These are phyloP conservation scores for Mycteria americana DNA, from an alignment of 2,797 vertebrate genomes.

Conservation along the genomic window DNA sequence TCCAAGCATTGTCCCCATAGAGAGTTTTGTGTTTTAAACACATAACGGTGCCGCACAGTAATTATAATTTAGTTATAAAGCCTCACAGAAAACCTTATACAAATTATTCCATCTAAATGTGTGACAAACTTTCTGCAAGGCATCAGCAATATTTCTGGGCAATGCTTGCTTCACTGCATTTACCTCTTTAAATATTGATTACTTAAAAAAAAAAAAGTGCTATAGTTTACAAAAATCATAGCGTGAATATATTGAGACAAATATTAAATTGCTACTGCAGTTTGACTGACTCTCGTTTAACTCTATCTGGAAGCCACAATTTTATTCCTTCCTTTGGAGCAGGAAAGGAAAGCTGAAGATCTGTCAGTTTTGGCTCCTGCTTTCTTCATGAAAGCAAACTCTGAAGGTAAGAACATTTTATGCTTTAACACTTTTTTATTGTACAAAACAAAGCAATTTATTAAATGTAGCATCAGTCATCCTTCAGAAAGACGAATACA, in stretches of 20 bases:
- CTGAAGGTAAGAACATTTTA: background rate
- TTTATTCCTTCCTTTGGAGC: background rate
- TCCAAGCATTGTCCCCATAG: background rate
- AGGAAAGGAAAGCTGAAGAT: background rate
- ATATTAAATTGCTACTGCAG: background rate
- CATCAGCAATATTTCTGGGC: background rate
- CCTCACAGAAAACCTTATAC: background rate
- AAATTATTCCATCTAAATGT: background rate
- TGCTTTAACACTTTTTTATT: background rate
- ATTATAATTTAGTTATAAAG: background rate
- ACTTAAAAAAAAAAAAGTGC: background rate
- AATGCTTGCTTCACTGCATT: background rate
- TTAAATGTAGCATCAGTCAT: background rate
- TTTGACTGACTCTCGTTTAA: background rate
- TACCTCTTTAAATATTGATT: background rate
- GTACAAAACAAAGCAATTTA: conserved; percentile 1
- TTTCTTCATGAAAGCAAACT: background rate
- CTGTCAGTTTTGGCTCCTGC: background rate
- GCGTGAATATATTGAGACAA: background rate
- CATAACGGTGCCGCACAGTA: background rate
- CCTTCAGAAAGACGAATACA: background rate
- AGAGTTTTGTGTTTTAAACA: background rate
- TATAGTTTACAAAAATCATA: background rate
- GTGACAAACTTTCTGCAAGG: background rate
- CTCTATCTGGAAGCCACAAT: background rate